phyloP scores from a whole-genome alignment of 37 sponge, comb jelly and placozoan species.

The Amphimedon queenslandica region DNA sequence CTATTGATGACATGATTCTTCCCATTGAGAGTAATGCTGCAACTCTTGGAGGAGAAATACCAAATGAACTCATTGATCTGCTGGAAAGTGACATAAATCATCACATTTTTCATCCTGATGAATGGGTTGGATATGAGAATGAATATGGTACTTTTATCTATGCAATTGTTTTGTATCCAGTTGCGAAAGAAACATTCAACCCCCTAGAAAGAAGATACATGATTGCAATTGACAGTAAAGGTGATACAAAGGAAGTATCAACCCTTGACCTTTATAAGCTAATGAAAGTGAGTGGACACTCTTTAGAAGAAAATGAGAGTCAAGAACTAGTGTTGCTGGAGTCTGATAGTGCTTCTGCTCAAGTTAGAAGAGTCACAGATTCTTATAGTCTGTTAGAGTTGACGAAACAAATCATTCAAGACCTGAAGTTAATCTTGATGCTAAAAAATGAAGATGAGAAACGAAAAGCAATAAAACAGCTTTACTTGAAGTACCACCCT shows the following conservation, averaged over 20 bases:
- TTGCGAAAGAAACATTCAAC: not conserved
- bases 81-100: conserved; percentile 3
- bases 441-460: conserved; percentile 6
- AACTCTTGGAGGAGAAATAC: not conserved
- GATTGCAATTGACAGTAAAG: not conserved
- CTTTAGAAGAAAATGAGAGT: too few relatives aligned
- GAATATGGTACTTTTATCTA: too few relatives aligned
- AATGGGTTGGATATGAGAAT: too few relatives aligned
- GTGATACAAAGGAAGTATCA: not conserved
- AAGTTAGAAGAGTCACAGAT: not conserved
- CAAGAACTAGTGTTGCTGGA: not conserved
- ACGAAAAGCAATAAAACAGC: conserved; percentile 17
- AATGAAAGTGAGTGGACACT: too few relatives aligned
- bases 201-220: not conserved
- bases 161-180: not conserved
- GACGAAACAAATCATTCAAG: conserved; percentile 1
- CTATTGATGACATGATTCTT: too few relatives aligned
- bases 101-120: not conserved
- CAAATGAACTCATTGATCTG: not conserved
- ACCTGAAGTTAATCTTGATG: conserved; percentile 28
- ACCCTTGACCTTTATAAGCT: too few relatives aligned
- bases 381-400: not conserved
- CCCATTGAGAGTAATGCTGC: too few relatives aligned
- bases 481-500: conserved; percentile 56
- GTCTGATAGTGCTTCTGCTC: not conserved